These are phyloP conservation scores for Arnoldichthys spilopterus DNA, from an alignment of 2,797 vertebrate genomes.

Conservation along the genomic window DNA sequence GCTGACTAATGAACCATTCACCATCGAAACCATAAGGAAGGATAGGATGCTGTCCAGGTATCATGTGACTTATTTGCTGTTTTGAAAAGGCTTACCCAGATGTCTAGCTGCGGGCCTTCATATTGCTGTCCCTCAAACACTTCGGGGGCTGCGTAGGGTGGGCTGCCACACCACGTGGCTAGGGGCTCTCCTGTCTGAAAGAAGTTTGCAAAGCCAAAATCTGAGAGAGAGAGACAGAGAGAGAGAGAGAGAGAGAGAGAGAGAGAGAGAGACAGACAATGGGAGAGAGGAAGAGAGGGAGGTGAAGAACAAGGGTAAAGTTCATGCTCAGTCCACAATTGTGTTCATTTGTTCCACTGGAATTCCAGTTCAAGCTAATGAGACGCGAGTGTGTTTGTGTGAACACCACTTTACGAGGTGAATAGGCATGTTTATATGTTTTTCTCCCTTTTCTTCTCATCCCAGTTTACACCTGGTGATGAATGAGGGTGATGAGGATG, in stretches of 20 bases:
- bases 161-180: constrained; percentile 97
- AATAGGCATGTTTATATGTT: too few relatives aligned
- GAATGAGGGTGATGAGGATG: constrained; percentile 22
- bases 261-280: not conserved
- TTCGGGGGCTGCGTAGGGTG: constrained; percentile 96
- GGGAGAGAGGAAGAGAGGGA: not conserved
- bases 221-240: constrained; percentile 68
- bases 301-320: too few relatives aligned
- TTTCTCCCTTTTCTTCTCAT: too few relatives aligned
- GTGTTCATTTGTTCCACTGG: too few relatives aligned
- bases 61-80: not conserved
- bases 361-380: too few relatives aligned
- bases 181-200: constrained; percentile 93
- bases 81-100: constrained; percentile 85
- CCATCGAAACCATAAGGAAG: not conserved
- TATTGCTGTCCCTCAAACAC: constrained; percentile 98
- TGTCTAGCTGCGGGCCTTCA: constrained; percentile 97
- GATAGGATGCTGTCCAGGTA: not conserved
- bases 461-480: not conserved
- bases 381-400: too few relatives aligned
- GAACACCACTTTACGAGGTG: too few relatives aligned
- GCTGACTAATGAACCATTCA: constrained; percentile 47
- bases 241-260: not conserved
- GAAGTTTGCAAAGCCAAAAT: constrained; percentile 99
- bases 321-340: too few relatives aligned